These are phyloP conservation scores for Hydra vulgaris DNA, from an alignment of 30 jellyfish, hydroid and myxozoan genomes.

Conservation along the genomic window DNA sequence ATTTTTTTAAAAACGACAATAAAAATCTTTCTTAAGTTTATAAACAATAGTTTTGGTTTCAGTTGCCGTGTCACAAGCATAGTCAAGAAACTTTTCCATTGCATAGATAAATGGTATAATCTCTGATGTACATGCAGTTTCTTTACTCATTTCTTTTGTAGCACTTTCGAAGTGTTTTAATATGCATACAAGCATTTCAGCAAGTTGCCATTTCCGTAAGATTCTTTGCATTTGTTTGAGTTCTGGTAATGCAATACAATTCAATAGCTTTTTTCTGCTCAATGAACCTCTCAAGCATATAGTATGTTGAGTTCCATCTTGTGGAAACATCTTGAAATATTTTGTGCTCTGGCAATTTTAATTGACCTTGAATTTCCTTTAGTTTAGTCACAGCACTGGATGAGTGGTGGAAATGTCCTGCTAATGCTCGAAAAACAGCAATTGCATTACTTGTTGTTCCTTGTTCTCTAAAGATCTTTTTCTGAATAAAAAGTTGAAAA, in stretches of 20 bases:
- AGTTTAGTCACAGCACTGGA: neutral
- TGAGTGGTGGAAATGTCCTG: neutral
- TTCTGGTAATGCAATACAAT: neutral
- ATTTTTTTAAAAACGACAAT: neutral
- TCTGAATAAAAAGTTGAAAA: neutral
- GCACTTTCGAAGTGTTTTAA: neutral
- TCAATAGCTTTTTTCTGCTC: neutral
- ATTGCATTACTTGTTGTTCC: neutral
- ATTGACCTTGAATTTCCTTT: neutral
- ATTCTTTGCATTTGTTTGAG: neutral
- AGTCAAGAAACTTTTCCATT: neutral
- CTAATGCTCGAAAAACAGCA: neutral
- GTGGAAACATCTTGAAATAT: neutral
- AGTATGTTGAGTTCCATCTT: neutral
- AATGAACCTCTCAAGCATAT: neutral
- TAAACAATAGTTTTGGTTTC: neutral
- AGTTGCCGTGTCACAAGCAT: neutral
- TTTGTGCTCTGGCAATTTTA: neutral
- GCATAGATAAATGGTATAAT: neutral
- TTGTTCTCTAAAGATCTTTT: neutral
- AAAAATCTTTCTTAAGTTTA: neutral
- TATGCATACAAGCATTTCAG: neutral
- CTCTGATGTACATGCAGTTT: neutral
- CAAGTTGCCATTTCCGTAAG: neutral
- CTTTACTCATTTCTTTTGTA: neutral